Evolutionary conservation across 2,888 invertebrate genomes (phyloP), one percentile per base, ranked within the genome.

Genomic region (Chrysodeixis includens): DNA sequence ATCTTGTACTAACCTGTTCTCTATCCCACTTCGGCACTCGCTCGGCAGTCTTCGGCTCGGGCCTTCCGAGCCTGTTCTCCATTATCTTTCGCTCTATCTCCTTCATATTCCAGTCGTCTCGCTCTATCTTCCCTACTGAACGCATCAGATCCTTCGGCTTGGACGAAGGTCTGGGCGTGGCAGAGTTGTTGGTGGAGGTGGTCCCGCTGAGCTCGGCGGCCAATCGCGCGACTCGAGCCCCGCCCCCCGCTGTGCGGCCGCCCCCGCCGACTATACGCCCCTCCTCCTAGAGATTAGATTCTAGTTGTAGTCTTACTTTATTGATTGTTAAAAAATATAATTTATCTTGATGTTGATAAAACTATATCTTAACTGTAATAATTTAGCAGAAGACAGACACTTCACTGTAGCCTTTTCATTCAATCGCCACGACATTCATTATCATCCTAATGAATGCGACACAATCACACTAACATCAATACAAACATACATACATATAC

Each of bases 11-110:
- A 74, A 96, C 96, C 92, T 98, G 97, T 87, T 98, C 98, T 76
- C 97, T 96, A 88, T 98, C 98, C 98, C 98, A 98, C 89, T 98
- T 98, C 10, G 98, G 98, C 60, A 98, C 98, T 87, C 97, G 97
- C 83, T 97, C 97, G 64, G 97, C 97, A 7, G 95, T 94, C 76
- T 89, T 94, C 53, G 96, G 95, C 66, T 95, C 94, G 10, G 96
- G 96, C 82, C 96, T 95, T 35, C 97, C 97, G 86, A 97, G 94
- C 84, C 97, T 96, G 84, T 97, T 97, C 87, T 98, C 97, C 83
- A 96, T 95, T 35, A 98, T 98, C 92, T 98, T 98, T 88, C 97
- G 97, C 86, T 99, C 98, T 32, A 99, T 98, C 90, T 98, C 97
- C 79, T 97, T 97, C 40, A 98, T 97, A 91, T 98, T 98, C 98